A percentile compares a stretch with the other conserved stretches of the same genome.
These are phyloP conservation scores for Scarus forsteni DNA, from an alignment of 2,797 vertebrate species.

Conservation along the genomic window DNA sequence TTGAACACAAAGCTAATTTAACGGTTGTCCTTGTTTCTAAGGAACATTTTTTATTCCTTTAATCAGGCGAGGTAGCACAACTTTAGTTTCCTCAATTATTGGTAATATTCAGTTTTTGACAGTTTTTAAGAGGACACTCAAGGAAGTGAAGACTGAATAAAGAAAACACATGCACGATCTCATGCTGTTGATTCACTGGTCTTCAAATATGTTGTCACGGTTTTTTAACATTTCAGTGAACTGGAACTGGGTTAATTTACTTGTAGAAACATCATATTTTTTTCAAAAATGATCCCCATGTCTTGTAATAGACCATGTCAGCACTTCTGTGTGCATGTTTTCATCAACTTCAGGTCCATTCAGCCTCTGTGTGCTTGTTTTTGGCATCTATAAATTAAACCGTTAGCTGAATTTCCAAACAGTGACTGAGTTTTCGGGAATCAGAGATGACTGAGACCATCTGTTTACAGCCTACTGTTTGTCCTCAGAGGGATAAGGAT, in stretches of 20 bases:
- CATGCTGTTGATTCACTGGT: neutral
- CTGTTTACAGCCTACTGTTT: conserved; percentile 24
- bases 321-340: conserved; percentile 3
- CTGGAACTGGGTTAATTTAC: neutral
- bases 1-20: too few species aligned
- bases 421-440: conserved; percentile 8
- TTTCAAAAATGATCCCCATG: conserved; percentile 5
- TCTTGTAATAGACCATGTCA: conserved; percentile 1
- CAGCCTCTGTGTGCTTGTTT: conserved; percentile 2
- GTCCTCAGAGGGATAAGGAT: conserved; percentile 1
- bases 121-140: too few species aligned
- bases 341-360: conserved; percentile 16
- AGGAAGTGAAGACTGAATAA: neutral
- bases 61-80: too few species aligned
- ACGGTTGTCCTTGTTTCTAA: too few species aligned
- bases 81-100: too few species aligned
- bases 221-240: neutral
- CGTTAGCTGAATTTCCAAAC: conserved; percentile 26
- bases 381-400: conserved; percentile 18
- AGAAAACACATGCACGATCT: neutral
- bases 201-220: neutral
- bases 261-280: neutral
- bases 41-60: too few species aligned
- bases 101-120: too few species aligned
- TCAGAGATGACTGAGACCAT: neutral